Conservation (phyloP, 1,140 invertebrate genomes). For the Frieseomelitta varia region DNA sequence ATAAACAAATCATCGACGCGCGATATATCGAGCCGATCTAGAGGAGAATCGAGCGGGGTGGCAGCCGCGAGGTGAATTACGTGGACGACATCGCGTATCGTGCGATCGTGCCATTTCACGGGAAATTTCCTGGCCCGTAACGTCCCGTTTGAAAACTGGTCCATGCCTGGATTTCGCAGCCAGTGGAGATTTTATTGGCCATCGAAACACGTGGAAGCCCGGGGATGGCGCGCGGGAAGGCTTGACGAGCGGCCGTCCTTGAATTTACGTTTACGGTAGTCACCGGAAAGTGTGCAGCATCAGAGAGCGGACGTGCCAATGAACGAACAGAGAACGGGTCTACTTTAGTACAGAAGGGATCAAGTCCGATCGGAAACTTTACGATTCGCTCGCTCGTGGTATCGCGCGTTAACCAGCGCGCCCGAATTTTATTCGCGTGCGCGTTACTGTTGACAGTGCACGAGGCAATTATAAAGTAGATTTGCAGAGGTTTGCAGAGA, state of each 20-base stretch:
- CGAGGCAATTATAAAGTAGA: too few relatives aligned
- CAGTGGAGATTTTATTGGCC: background rate
- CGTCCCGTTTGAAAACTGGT: background rate
- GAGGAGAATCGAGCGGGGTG: background rate
- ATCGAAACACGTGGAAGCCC: background rate
- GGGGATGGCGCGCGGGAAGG: slow-evolving; percentile 8
- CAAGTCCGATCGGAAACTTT: background rate
- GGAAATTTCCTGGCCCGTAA: slow-evolving; percentile 3
- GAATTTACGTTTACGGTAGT: slow-evolving; percentile 61
- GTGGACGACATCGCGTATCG: background rate
- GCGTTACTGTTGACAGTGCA: too few relatives aligned
- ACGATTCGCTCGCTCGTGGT: slow-evolving; percentile 1
- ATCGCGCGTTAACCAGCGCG: background rate
- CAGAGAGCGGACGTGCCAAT: slow-evolving; percentile 5
- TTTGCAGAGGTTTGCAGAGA: too few relatives aligned
- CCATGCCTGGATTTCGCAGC: background rate
- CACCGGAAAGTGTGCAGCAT: slow-evolving; percentile 36
- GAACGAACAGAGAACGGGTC: background rate
- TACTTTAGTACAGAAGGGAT: background rate
- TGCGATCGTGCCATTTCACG: background rate
- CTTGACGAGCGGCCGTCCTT: slow-evolving; percentile 24
- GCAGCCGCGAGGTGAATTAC: background rate
- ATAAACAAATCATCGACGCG: background rate
- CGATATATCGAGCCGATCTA: background rate
- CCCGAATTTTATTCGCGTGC: too few relatives aligned